Evolutionary conservation across 2,888 invertebrate species (phyloP).

Genomic region (Podotricha telesiphe): DNA sequence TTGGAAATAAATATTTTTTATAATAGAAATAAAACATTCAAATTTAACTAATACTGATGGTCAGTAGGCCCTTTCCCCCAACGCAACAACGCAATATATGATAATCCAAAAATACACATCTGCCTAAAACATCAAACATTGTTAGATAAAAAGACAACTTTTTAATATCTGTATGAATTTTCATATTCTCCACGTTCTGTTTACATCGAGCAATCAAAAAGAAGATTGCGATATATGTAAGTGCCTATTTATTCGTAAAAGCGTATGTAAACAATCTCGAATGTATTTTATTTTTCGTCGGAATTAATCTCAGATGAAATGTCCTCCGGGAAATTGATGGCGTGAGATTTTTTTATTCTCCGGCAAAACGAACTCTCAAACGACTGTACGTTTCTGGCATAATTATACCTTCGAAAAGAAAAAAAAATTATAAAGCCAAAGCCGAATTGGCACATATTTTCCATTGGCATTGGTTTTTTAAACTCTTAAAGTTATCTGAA

Average conservation of each 20-base stretch:
- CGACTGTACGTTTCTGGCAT: conserved; percentile 43
- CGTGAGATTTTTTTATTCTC: conserved; percentile 41
- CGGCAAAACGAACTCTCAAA: conserved; percentile 42
- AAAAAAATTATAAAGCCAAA: conserved; percentile 34
- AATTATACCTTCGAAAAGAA: conserved; percentile 38
- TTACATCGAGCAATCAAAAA: conserved; percentile 48
- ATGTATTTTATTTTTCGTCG: conserved; percentile 45
- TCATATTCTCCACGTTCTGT: conserved; percentile 36
- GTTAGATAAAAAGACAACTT: conserved; percentile 11
- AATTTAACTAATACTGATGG: no score
- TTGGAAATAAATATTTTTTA: no score
- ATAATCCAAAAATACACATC: neutral
- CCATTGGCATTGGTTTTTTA: neutral
- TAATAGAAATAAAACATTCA: no score
- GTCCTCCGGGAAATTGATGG: conserved; percentile 46
- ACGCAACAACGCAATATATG: neutral
- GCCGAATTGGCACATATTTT: neutral
- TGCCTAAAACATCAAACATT: neutral
- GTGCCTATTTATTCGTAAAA: conserved; percentile 47
- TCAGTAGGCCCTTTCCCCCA: no score
- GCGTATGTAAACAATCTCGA: conserved; percentile 49
- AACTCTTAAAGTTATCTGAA: neutral
- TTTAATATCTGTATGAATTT: conserved; percentile 13
- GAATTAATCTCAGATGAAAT: conserved; percentile 47
- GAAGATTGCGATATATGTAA: conserved; percentile 46